Evolutionary conservation across 2,797 vertebrate genomes (phyloP).

Genomic region (Vespertilio murinus): DNA sequence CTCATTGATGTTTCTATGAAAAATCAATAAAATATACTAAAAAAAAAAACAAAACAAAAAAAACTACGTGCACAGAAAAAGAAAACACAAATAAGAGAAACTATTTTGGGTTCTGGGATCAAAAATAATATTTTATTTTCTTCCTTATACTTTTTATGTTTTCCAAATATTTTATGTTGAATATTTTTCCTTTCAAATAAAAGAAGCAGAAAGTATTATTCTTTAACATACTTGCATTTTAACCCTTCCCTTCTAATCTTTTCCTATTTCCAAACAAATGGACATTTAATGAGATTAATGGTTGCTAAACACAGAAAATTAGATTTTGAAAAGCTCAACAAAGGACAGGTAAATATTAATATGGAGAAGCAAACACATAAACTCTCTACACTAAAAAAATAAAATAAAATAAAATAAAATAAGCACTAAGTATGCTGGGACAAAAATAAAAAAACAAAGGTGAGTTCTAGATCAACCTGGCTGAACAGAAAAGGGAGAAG

Average conservation of each 20-base stretch:
- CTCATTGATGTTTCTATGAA: too few relatives aligned
- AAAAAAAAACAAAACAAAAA: background rate
- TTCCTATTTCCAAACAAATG: slow-evolving; percentile 27
- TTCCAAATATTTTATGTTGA: slow-evolving; percentile 22
- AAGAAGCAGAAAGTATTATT: slow-evolving; percentile 14
- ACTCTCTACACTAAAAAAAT: background rate
- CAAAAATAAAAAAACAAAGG: slow-evolving; percentile 5
- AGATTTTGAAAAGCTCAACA: background rate
- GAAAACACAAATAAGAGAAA: slow-evolving; percentile 32
- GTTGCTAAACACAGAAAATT: background rate
- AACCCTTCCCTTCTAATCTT: background rate
- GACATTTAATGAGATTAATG: slow-evolving; percentile 4
- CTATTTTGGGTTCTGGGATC: slow-evolving; percentile 9
- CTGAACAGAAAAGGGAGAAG: background rate
- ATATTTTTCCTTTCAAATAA: slow-evolving; percentile 29
- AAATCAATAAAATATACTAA: background rate
- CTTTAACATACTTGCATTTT: slow-evolving; percentile 34
- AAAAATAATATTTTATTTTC: slow-evolving; percentile 16
- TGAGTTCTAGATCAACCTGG: background rate
- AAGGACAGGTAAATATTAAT: background rate
- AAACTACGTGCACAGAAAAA: background rate
- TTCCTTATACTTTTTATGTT: slow-evolving; percentile 6
- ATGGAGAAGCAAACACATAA: background rate
- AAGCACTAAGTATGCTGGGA: background rate
- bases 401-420: too few relatives aligned